Base-by-base conservation (phyloP, 2,888 invertebrate genomes). In the Pantelozetes paolii region DNA sequence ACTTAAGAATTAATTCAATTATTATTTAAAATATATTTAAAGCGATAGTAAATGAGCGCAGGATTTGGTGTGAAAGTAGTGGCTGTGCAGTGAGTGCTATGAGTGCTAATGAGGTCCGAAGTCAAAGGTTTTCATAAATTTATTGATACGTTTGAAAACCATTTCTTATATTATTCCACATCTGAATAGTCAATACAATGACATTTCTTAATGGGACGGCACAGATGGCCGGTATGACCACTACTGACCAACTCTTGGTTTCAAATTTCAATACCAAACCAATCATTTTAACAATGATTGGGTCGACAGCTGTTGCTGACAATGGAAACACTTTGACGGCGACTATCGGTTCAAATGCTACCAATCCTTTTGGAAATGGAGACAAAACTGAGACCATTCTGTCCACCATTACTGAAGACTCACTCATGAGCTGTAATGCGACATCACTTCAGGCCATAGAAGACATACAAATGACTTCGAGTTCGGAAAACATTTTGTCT, bases 141-240 rank as follows among this genome's bases (percentile, higher is more conserved):
- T 28, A 5, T 15, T 11, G 15, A 32, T 62, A 28, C 32, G 18
- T 32, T 28, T 32, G 32, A 15, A 28, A 5, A 3, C 3, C 18
- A 23, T 20, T 28, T 57, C 57, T 57, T 5, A 57, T 57, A 15
- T 5, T 26, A 2, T 57, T 28, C 23, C 5, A 57, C 18, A 57
- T 57, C 6, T 30, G 30, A 62, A 62, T 62, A 62, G 62, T 62
- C 32, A 62, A 62, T 28, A 18, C 62, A 8, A 30, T 62, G 62
- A 30, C 62, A 62, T 62, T 62, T 8, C 30, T 62, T 30, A 62
- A 62, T 30, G 62, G 62, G 8, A 62, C 62, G 62, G 62, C 62
- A 62, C 62, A 15, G 9, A 62, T 6, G 5, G n/a, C 6, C 54
- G 13, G 54, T 26, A 18, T 5, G 3, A 9, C 26, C 1, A 11